Conservation (phyloP, 2,888 invertebrate genomes). For the Limenitis camilla region DNA sequence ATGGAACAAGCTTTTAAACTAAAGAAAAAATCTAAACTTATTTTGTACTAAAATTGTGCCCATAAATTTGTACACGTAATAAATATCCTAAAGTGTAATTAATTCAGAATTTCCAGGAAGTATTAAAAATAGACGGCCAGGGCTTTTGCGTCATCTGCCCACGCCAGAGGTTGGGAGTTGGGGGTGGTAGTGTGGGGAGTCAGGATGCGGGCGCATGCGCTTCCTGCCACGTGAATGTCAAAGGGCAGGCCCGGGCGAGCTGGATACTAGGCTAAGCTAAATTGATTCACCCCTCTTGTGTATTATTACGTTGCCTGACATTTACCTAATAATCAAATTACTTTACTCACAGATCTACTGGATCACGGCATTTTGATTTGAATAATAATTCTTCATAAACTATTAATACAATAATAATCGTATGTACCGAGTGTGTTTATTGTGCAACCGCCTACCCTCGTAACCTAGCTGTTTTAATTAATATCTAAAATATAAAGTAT, state of each 20-base stretch:
- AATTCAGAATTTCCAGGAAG: constrained; percentile 12
- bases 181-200: constrained; percentile 25
- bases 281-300: constrained; percentile 12
- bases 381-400: too few species aligned
- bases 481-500: too few species aligned
- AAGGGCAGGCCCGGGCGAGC: constrained; percentile 59
- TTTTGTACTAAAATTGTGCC: too few species aligned
- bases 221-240: constrained; percentile 55
- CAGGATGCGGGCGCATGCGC: constrained; percentile 48
- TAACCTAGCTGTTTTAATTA: too few species aligned
- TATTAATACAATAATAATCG: too few species aligned
- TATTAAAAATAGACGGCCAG: constrained; percentile 51
- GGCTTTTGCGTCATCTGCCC: constrained; percentile 59
- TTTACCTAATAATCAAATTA: not conserved
- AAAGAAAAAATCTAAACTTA: too few species aligned
- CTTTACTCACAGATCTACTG: not conserved
- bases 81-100: not conserved
- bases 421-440: too few species aligned
- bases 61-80: not conserved
- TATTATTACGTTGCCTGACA: not conserved
- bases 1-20: too few species aligned
- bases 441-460: too few species aligned
- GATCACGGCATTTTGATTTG: too few species aligned
- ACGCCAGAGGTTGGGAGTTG: constrained; percentile 34
- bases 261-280: constrained; percentile 43